Conservation (phyloP, 1,140 invertebrate species). For the Drosophila nannoptera region DNA sequence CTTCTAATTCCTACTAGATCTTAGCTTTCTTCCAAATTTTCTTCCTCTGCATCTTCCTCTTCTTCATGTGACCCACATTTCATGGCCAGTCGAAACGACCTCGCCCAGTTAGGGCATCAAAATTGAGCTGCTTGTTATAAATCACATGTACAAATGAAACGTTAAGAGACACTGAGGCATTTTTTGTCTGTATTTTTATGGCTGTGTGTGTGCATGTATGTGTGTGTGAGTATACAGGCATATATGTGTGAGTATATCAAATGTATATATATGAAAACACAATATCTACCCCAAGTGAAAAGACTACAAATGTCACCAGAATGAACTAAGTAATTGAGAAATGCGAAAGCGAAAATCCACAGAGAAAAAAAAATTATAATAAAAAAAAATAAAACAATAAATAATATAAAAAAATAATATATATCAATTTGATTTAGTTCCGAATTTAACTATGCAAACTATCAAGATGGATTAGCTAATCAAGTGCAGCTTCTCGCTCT, state of each 20-base stretch:
- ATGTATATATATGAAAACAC: conserved; percentile 3
- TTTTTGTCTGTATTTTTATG: not conserved
- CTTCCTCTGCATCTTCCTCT: not conserved
- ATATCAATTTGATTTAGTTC: too few relatives aligned
- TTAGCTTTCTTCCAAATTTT: too few relatives aligned
- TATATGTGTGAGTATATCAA: not conserved
- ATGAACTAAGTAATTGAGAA: conserved; percentile 8
- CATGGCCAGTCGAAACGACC: not conserved
- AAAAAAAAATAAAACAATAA: too few relatives aligned
- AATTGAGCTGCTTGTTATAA: conserved; percentile 34
- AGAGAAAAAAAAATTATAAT: not conserved
- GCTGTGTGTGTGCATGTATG: not conserved
- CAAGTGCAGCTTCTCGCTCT: too few relatives aligned
- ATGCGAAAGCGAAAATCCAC: conserved; percentile 5
- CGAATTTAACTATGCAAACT: too few relatives aligned
- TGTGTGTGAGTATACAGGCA: not conserved
- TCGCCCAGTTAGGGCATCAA: not conserved
- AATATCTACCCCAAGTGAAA: not conserved
- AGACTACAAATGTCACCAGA: conserved; percentile 19
- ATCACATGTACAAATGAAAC: conserved; percentile 46
- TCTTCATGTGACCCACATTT: not conserved
- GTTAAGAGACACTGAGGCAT: conserved; percentile 20
- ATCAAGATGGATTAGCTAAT: too few relatives aligned
- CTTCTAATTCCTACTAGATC: too few relatives aligned
- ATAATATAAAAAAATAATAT: too few relatives aligned